Percentiles rank a stretch among this genome's conserved stretches.
Conservation (phyloP, 2,113 vertebrate genomes). For the Halichoerus grypus region DNA sequence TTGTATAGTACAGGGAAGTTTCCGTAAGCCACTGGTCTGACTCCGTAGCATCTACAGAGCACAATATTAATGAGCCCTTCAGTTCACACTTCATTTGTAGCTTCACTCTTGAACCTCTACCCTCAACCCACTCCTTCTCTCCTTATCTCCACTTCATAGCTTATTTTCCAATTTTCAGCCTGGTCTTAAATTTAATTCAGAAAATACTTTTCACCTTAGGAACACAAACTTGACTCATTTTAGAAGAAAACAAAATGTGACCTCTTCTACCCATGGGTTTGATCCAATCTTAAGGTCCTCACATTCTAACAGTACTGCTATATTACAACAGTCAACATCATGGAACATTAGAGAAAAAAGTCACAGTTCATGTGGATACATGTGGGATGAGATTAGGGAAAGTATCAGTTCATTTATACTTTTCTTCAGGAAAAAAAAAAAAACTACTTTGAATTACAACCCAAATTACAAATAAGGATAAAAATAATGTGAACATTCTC, state of each 20-base stretch:
- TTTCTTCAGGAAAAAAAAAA: neutral
- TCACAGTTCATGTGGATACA: neutral
- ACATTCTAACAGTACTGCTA: neutral
- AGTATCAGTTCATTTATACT: neutral
- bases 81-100: neutral
- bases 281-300: neutral
- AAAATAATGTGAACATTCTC: neutral
- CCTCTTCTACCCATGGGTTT: neutral
- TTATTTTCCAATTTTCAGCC: neutral
- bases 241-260: neutral
- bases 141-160: neutral
- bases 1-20: neutral
- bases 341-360: neutral
- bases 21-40: neutral
- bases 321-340: neutral
- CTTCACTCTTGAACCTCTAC: neutral
- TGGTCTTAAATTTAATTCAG: neutral
- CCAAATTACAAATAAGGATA: neutral
- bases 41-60: rapidly evolving
- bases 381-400: neutral
- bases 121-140: neutral
- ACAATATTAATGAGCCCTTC: too few relatives aligned
- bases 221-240: neutral
- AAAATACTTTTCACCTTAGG: neutral
- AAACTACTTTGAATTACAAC: neutral